phyloP scores from a whole-genome alignment of 2,888 invertebrate genomes.

The Rambutsinella grinnellia region DNA sequence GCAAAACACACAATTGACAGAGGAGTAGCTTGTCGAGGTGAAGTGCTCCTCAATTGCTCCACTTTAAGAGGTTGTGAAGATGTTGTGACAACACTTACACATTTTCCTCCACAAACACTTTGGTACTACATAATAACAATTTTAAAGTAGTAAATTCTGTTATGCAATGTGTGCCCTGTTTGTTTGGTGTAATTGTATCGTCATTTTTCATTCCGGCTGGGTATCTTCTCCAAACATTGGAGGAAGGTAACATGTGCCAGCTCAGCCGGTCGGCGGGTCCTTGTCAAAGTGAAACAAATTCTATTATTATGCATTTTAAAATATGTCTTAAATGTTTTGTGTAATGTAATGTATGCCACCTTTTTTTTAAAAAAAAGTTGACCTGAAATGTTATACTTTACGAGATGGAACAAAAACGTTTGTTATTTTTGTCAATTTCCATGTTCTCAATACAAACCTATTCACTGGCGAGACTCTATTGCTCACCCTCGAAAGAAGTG shows the following conservation, averaged over 20 bases:
- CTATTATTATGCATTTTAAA: conserved; percentile 46
- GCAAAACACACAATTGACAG: background rate
- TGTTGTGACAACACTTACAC: conserved; percentile 48
- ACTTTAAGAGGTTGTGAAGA: conserved; percentile 28
- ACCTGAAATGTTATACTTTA: conserved; percentile 33
- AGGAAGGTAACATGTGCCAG: conserved; percentile 39
- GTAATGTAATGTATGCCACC: conserved; percentile 39
- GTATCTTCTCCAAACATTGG: background rate
- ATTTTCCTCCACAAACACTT: conserved; percentile 24
- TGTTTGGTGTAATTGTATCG: background rate
- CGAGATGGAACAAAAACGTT: conserved; percentile 5
- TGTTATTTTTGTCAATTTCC: conserved; percentile 9
- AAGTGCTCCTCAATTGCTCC: conserved; percentile 17
- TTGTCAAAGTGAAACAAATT: conserved; percentile 55
- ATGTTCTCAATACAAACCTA: background rate
- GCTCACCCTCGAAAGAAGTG: too few relatives aligned
- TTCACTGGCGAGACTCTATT: too few relatives aligned
- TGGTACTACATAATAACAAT: background rate
- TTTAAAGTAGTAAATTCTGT: background rate
- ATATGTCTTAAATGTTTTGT: conserved; percentile 4
- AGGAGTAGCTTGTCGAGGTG: background rate
- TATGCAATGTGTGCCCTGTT: background rate
- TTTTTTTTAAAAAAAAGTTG: conserved; percentile 25
- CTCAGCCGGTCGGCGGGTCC: conserved; percentile 35
- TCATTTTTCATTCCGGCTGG: background rate